Base-by-base conservation (phyloP, 2,797 vertebrate species). In the Danio tinwini region DNA sequence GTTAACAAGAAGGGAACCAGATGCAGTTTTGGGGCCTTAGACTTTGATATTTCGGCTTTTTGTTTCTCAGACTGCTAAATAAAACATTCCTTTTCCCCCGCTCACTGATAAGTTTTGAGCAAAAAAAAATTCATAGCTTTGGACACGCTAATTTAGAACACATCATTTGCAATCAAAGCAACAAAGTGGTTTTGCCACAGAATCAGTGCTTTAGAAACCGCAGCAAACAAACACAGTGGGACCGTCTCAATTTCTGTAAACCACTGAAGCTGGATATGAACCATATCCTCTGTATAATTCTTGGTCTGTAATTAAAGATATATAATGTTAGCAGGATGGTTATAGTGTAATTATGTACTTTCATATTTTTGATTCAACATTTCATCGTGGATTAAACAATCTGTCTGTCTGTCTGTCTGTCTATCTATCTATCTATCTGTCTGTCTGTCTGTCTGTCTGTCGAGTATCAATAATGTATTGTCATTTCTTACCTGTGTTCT, bases 131-230 rank as follows among this genome's bases (percentile, higher is more conserved):
- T 73, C 58, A 56, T 56, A 65, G 59, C 72, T 52, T 73, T 53
- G 71, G 76, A 82, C 76, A 74, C 4, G 7, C 42, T 62, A 73
- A 78, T 82, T 78, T 80, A 81, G 55, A 85, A 76, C 65, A 68
- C 44, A 82, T 72, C 49, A 63, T 63, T 80, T 68, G 39, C 58
- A 64, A 70, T 80, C 50, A 74, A 50, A 74, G 64, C 50, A 74
- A 82, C 83, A 83, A 80, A 78, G 67, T 70, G 76, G 37, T 87
- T 81, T 76, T 19, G 56, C 84, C 75, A 83, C 79, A 80, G 63
- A 77, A 76, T 81, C 50, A 19, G 17, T 58, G 63, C 53, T 45
- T 77, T 42, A 47, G 64, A 87, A 82, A 82, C 64, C 73, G 4
- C 76, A 55, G 69, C 61, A 71, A 70, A 78, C 59, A 67, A 50